Evolutionary conservation across 1,140 invertebrate genomes (phyloP), one percentile per base, ranked within the genome.

Genomic region (Ceratina japonica): DNA sequence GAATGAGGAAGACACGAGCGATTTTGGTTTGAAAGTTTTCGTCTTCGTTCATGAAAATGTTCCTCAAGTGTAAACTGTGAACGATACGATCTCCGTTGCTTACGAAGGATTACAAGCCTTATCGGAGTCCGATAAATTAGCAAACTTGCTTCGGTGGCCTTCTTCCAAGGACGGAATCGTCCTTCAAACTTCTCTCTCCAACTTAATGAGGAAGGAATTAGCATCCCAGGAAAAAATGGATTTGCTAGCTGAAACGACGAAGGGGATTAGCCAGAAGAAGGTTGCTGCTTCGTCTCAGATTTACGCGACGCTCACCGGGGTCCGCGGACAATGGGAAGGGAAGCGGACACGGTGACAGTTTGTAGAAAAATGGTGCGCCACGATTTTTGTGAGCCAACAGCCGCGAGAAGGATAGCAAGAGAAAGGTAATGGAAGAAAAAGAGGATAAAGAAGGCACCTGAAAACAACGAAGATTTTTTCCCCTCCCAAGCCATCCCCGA

Each of bases 201-300:
- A 75, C 63, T 27, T 76, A 78, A 85, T 73, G 79, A 70, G 24
- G 18, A 7, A 15, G 3, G 2, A 64, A 54, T 62, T n/a, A 85
- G 13, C 18, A 3, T 7, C 54, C 15, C 16, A 15, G 5, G 37
- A 3, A 15, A 20, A 22, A 10, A 13, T 13, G 74, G 8, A 51
- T 44, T 51, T 31, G 82, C 59, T 59, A 63, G 62, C 69, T 52
- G 61, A 51, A 73, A 79, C 68, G 73, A 56, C 69, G 44, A 51
- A 76, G 52, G 81, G 69, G 61, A 86, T 62, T 70, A 68, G 58
- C 58, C 52, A 52, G n/a, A 20, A n/a, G 68, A 44, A 44, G 65
- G 31, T 49, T 22, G 54, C 49, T 74, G 72, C 54, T 49, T 58
- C 59, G 13, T 51, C n/a, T 52, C 59, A n/a, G 54, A 51, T 52